Percentiles rank a stretch among this genome's conserved stretches.
These are phyloP conservation scores for Enteromius afrohamiltoni DNA, from an alignment of 2,797 vertebrate genomes.

Conservation along the genomic window DNA sequence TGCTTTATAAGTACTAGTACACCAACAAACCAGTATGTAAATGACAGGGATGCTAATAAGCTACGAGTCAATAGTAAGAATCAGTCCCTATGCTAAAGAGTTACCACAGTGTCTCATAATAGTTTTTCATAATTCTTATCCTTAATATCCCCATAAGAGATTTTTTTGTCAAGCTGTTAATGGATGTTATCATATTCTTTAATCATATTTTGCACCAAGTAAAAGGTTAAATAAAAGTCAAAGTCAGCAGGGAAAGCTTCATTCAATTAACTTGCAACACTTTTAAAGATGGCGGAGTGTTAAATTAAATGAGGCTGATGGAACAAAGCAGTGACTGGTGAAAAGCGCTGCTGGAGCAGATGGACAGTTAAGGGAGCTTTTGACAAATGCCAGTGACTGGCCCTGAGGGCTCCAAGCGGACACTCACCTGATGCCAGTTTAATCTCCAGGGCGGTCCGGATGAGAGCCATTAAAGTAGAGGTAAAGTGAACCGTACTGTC, in stretches of 20 bases:
- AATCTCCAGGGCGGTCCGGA: slow-evolving; percentile 95
- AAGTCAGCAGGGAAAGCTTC: not conserved
- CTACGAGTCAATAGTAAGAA: not conserved
- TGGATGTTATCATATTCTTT: slow-evolving; percentile 7
- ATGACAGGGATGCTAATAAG: too few species aligned
- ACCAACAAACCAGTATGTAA: not conserved
- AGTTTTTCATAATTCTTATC: not conserved
- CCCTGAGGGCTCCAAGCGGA: not conserved
- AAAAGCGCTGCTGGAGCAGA: not conserved
- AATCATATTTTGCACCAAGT: slow-evolving; percentile 2
- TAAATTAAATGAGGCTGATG: slow-evolving; percentile 11
- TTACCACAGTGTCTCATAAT: not conserved
- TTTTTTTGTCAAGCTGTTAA: not conserved
- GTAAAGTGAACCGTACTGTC: slow-evolving; percentile 97
- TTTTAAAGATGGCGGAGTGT: not conserved
- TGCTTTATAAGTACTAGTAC: not conserved
- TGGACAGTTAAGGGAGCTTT: not conserved
- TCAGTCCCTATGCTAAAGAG: not conserved
- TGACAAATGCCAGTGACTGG: not conserved
- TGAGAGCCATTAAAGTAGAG: slow-evolving; percentile 96
- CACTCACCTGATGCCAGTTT: slow-evolving; percentile 92
- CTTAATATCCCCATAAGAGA: not conserved
- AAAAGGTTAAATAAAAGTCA: slow-evolving; percentile 12
- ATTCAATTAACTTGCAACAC: not conserved
- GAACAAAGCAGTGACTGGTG: slow-evolving; percentile 2